Evolutionary conservation across 2,113 vertebrate genomes (phyloP).

Genomic region (Indri indri): DNA sequence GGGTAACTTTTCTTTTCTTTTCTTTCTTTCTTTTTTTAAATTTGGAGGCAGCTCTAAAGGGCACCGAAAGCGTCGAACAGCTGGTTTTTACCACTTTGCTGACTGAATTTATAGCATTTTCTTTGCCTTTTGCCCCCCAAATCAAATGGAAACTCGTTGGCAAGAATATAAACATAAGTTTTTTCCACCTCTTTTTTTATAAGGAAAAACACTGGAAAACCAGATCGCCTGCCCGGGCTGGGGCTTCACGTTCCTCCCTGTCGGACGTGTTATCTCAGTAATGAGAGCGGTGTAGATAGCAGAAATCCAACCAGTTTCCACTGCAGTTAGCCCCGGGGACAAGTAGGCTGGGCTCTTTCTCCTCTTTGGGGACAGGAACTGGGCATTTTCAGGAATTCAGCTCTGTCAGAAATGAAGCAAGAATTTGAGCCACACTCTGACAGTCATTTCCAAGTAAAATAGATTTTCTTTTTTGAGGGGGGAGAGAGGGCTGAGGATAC

Average conservation of each 20-base stretch:
- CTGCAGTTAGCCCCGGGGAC: neutral
- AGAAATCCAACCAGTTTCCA: conserved; percentile 72
- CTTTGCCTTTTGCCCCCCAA: neutral
- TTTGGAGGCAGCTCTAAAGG: neutral
- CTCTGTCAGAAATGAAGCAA: neutral
- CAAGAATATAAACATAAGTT: conserved; percentile 44
- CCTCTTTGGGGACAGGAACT: neutral
- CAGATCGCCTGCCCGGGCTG: conserved; percentile 6
- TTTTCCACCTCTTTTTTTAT: neutral
- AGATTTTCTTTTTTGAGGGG: neutral
- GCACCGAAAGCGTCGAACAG: neutral
- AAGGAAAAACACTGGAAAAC: conserved; percentile 68
- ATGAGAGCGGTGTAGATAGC: conserved; percentile 78
- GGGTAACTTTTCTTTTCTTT: neutral
- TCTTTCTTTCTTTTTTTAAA: neutral
- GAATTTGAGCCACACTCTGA: neutral
- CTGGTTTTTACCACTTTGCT: neutral
- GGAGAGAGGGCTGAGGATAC: neutral
- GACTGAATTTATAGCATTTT: neutral
- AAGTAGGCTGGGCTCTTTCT: neutral
- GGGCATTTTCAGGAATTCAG: neutral
- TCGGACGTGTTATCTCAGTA: conserved; percentile 72
- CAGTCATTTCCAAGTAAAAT: conserved; percentile 2
- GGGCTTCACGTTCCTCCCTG: conserved; percentile 24
- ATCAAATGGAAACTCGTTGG: conserved; percentile 52